Evolutionary conservation across 2,888 invertebrate species (phyloP), one percentile per base, ranked within the genome.

Genomic region (Stegophylla sp.): DNA sequence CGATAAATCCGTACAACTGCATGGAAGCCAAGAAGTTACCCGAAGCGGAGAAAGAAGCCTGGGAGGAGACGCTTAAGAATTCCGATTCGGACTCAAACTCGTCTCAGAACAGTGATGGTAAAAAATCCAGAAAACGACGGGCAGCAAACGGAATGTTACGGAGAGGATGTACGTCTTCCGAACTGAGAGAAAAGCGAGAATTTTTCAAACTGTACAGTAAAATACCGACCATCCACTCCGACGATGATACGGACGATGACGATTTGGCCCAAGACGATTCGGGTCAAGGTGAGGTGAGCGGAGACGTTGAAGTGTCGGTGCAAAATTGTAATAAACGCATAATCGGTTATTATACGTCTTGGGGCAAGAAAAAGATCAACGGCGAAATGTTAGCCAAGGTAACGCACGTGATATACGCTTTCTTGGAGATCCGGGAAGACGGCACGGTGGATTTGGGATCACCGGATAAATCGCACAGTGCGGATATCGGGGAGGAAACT

Each of bases 341-440:
- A 3, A 56, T 83, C 13, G 83, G 83, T 15, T 83, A 83, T 51
- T 83, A 83, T 48, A 83, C 83, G 13, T 83, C 83, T 15, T 83
- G 83, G 83, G 83, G 83, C 17, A 48, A 75, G 17, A 83, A 82
- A 20, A 69, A 64, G n/a, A 82, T 83, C 13, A 56, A 59, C 9
- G 53, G 79, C 9, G 12, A 51, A 7, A 48, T 71, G 10, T 72
- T 83, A 15, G 63, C 66, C n/a, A 83, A 81, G 48, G 48, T 83
- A 23, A 83, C 83, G 5, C 83, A 83, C 45, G 83, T 83, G 3
- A 76, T 83, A 23, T 83, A 83, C 61, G 83, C 83, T n/a, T 83
- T 83, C 48, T 41, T 83, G 41, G 83, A 83, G 59, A 83, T 83
- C 67, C 43, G 69, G 0, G 63, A 53, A 20, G 82, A 83, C 20